Conservation (phyloP, 2,888 invertebrate genomes). For the Parasteatoda lunata region DNA sequence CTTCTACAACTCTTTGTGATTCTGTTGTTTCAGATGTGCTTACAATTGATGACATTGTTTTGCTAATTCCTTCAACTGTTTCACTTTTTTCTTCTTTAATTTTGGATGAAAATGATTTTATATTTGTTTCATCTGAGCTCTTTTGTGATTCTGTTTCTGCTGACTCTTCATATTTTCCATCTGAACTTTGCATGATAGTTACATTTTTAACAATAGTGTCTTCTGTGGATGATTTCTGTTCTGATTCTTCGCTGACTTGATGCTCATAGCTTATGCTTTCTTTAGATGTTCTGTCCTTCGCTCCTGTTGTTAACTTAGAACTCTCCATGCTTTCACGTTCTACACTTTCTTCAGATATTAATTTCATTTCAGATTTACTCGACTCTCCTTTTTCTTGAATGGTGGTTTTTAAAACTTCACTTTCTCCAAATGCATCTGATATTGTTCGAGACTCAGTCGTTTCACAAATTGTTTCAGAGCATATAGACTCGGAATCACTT, state of each 20-base stretch:
- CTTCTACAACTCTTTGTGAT: slow-evolving; percentile 20
- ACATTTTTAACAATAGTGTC: slow-evolving; percentile 11
- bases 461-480: neutral
- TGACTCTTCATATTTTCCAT: slow-evolving; percentile 12
- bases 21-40: slow-evolving; percentile 20
- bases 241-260: slow-evolving; percentile 18
- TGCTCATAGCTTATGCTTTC: neutral
- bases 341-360: neutral
- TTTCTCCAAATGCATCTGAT: neutral
- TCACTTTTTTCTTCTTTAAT: slow-evolving; percentile 9
- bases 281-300: neutral
- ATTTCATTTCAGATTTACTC: slow-evolving; percentile 4
- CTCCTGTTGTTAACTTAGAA: neutral
- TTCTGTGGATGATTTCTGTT: neutral
- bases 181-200: neutral
- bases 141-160: slow-evolving; percentile 7
- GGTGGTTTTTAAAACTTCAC: neutral
- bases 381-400: neutral
- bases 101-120: neutral
- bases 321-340: neutral
- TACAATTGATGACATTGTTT: slow-evolving; percentile 8
- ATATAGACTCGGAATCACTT: neutral
- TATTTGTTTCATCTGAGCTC: slow-evolving; percentile 14
- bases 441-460: neutral
- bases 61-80: neutral